A percentile compares a stretch with the other conserved stretches of the same genome.
Evolutionary conservation across 1,140 invertebrate genomes (phyloP).

Genomic region (Zaprionus ghesquierei): DNA sequence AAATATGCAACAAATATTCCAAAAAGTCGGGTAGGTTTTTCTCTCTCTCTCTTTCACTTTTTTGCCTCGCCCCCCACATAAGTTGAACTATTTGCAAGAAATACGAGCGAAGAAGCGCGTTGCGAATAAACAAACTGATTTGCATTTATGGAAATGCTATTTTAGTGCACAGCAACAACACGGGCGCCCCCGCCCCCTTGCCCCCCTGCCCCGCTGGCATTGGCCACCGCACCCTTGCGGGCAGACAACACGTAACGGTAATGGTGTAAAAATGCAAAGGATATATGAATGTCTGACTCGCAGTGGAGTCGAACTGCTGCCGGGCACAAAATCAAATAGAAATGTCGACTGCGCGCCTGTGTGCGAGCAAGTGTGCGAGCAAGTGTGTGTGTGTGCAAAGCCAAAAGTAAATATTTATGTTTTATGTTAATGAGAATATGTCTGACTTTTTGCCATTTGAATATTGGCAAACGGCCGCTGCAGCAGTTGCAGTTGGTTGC

Average conservation of each 20-base stretch:
- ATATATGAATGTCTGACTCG: slow-evolving; percentile 51
- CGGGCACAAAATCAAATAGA: slow-evolving; percentile 66
- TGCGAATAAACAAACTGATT: slow-evolving; percentile 76
- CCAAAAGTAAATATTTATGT: slow-evolving; percentile 82
- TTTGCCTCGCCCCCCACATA: slow-evolving; percentile 35
- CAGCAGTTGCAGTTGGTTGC: slow-evolving; percentile 29
- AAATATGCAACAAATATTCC: slow-evolving; percentile 55
- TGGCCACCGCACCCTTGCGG: not conserved
- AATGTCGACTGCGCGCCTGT: slow-evolving; percentile 44
- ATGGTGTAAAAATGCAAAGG: slow-evolving; percentile 75
- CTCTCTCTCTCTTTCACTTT: too few relatives aligned
- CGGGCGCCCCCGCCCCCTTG: not conserved
- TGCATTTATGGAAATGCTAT: slow-evolving; percentile 78
- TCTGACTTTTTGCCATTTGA: slow-evolving; percentile 81
- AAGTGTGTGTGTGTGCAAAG: slow-evolving; percentile 41
- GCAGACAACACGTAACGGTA: slow-evolving; percentile 48
- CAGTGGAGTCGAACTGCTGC: not conserved
- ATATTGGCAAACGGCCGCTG: slow-evolving; percentile 71
- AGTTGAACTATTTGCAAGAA: slow-evolving; percentile 75
- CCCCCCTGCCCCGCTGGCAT: not conserved
- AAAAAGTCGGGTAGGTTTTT: not conserved
- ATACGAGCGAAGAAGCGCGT: slow-evolving; percentile 41
- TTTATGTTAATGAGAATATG: slow-evolving; percentile 82
- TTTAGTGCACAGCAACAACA: slow-evolving; percentile 48
- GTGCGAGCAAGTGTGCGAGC: too few relatives aligned